Conservation (phyloP, 2,888 invertebrate genomes). For the Hyppa rectilinea region DNA sequence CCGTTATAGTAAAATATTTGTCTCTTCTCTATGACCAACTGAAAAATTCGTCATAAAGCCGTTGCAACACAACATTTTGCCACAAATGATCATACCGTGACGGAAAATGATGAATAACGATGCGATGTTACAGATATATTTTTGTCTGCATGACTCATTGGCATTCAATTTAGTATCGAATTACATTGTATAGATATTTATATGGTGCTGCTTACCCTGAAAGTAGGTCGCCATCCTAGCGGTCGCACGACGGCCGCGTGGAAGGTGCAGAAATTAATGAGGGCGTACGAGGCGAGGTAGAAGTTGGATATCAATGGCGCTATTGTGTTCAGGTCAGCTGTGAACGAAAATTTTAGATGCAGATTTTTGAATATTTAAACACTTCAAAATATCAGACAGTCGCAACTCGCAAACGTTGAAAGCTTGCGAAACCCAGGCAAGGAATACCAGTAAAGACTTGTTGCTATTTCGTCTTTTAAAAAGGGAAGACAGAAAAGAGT, state of each 20-base stretch:
- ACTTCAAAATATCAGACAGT: too few species aligned
- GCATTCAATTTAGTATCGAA: constrained; percentile 33
- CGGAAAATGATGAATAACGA: constrained; percentile 30
- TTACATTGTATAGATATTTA: constrained; percentile 44
- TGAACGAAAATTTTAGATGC: constrained; percentile 62
- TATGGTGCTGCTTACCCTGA: constrained; percentile 91
- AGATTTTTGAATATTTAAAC: too few species aligned
- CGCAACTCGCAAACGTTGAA: too few species aligned
- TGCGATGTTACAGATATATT: constrained; percentile 19
- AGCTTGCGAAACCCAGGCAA: too few species aligned
- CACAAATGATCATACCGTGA: constrained; percentile 9
- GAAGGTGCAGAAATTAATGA: constrained; percentile 98
- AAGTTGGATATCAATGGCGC: constrained; percentile 99
- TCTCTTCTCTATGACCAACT: not conserved
- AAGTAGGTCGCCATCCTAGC: constrained; percentile 97
- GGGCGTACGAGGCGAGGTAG: constrained; percentile 97
- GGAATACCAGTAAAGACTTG: not conserved
- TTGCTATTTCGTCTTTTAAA: not conserved
- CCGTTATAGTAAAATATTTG: not conserved
- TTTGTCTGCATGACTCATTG: constrained; percentile 34
- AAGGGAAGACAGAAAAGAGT: too few species aligned
- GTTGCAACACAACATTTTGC: constrained; percentile 12
- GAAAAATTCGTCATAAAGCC: not conserved
- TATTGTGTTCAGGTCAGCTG: constrained; percentile 96
- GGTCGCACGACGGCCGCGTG: constrained; percentile 97